Conservation (phyloP, 2,888 invertebrate genomes). For the Hofmannophila pseudospretella region DNA sequence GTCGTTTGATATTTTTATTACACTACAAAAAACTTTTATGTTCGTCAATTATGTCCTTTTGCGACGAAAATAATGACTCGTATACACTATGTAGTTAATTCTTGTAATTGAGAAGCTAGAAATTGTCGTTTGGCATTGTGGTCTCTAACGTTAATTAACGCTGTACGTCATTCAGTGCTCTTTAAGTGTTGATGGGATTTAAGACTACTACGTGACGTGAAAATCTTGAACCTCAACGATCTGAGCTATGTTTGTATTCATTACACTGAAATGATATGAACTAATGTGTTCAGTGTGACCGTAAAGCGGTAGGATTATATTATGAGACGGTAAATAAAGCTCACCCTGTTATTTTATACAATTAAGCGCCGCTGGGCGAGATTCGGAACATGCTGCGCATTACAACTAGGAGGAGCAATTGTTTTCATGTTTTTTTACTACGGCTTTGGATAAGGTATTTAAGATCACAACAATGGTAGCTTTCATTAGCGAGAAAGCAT, state of each 20-base stretch:
- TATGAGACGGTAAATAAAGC: conserved; percentile 26
- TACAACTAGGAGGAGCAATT: conserved; percentile 14
- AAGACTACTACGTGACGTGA: background rate
- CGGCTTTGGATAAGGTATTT: conserved; percentile 5
- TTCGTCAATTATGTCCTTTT: too few species aligned
- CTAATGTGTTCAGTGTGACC: conserved; percentile 8
- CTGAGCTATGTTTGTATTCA: conserved; percentile 5
- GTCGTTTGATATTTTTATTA: too few species aligned
- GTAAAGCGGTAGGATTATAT: conserved; percentile 30
- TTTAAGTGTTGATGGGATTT: background rate
- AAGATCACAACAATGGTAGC: conserved; percentile 2
- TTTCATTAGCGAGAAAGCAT: conserved; percentile 6
- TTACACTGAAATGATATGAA: conserved; percentile 8
- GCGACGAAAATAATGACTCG: too few species aligned
- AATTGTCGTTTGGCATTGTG: too few species aligned
- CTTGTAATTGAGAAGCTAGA: too few species aligned
- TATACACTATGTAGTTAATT: too few species aligned
- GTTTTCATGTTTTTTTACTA: conserved; percentile 5
- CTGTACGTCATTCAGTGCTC: too few species aligned
- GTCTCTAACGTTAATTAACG: too few species aligned
- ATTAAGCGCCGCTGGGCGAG: conserved; percentile 32
- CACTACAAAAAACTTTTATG: too few species aligned
- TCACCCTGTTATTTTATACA: conserved; percentile 33
- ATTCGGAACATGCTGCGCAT: conserved; percentile 27
- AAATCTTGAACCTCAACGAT: too few species aligned